These are phyloP conservation scores for Nymphalis io DNA, from an alignment of 1,140 invertebrate genomes.

Conservation along the genomic window DNA sequence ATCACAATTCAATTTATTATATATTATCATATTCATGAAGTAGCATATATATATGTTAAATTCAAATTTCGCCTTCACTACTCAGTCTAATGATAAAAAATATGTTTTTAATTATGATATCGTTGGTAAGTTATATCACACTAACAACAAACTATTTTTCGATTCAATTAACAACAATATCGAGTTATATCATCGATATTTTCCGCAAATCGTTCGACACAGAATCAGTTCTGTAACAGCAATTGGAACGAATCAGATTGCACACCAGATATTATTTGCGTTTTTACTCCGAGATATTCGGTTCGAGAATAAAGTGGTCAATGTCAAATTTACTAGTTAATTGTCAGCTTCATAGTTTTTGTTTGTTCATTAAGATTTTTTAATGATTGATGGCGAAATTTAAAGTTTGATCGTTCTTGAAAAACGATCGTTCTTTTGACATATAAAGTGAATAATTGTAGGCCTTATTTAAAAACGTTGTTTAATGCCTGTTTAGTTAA, in stretches of 20 bases:
- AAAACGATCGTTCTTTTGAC: background rate
- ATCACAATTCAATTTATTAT: too few species aligned
- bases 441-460: background rate
- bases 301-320: conserved; percentile 46
- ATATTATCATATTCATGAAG: too few species aligned
- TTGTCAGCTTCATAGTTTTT: conserved; percentile 40
- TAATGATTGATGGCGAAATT: conserved; percentile 14
- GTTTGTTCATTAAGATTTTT: conserved; percentile 35
- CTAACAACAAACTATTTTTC: background rate
- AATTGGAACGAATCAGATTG: conserved; percentile 51
- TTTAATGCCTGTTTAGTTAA: too few species aligned
- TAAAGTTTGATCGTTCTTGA: background rate
- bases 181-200: conserved; percentile 32
- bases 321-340: conserved; percentile 53
- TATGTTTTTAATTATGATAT: background rate
- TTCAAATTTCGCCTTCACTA: too few species aligned
- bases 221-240: conserved; percentile 43
- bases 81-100: too few species aligned
- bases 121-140: background rate
- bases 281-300: conserved; percentile 41
- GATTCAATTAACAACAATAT: conserved; percentile 11
- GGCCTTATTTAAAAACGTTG: too few species aligned
- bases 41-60: too few species aligned
- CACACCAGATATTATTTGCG: conserved; percentile 44
- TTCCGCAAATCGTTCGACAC: conserved; percentile 22